Conservation (phyloP, 2,113 vertebrate genomes). For the Sisor rabdophorus region DNA sequence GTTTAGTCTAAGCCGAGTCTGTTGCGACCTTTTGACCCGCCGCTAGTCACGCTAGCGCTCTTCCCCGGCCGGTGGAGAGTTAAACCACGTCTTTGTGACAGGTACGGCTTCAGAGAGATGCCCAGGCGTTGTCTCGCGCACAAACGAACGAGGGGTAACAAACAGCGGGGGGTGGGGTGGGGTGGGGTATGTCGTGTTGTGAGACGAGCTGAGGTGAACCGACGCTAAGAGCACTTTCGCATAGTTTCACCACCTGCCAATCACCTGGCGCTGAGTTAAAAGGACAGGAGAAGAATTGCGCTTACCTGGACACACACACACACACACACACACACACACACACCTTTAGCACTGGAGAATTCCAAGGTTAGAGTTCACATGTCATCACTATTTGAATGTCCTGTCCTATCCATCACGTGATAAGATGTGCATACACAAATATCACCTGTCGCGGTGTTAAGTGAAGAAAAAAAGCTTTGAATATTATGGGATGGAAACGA, state of each 20-base stretch:
- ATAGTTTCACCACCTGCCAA: constrained; percentile 61
- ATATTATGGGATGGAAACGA: constrained; percentile 59
- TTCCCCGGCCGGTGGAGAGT: not conserved
- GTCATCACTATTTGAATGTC: constrained; percentile 35
- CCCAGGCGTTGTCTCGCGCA: constrained; percentile 46
- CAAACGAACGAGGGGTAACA: constrained; percentile 46
- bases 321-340: constrained; percentile 28
- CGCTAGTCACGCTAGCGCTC: not conserved
- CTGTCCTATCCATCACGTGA: constrained; percentile 34
- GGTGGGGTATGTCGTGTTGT: constrained; percentile 9
- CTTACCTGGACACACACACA: constrained; percentile 6
- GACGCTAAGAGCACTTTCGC: constrained; percentile 60
- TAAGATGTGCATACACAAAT: constrained; percentile 50
- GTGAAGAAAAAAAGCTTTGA: constrained; percentile 47
- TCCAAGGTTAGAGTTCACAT: constrained; percentile 28
- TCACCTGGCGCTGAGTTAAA: constrained; percentile 44
- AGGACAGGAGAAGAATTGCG: constrained; percentile 2
- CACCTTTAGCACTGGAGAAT: constrained; percentile 46
- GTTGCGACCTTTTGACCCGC: constrained; percentile 29
- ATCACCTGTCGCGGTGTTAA: constrained; percentile 63
- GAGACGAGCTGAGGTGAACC: constrained; percentile 55
- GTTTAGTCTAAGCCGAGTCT: constrained; percentile 41
- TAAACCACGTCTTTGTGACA: constrained; percentile 27
- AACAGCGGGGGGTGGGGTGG: not conserved
- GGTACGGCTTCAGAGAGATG: constrained; percentile 37